Evolutionary conservation across 2,797 vertebrate genomes (phyloP).

Genomic region (Heliangelus exortis): DNA sequence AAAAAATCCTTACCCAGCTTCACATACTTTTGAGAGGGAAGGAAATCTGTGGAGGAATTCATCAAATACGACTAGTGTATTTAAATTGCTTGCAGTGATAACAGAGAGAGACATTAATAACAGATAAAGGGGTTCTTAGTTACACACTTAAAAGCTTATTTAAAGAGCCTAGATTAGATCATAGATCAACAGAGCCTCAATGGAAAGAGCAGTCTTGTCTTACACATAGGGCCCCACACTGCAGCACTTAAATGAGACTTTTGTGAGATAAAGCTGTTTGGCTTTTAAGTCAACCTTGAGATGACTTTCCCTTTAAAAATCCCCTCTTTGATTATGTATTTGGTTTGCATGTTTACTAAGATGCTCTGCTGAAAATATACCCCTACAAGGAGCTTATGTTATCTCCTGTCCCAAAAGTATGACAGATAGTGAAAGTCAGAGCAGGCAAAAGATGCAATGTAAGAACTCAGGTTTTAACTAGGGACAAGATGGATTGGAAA

Average conservation of each 20-base stretch:
- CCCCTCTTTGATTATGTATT: slow-evolving; percentile 45
- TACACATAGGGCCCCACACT: neutral
- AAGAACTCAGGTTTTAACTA: slow-evolving; percentile 10
- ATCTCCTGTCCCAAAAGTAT: neutral
- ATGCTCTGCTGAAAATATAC: slow-evolving; percentile 62
- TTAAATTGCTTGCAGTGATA: slow-evolving; percentile 69
- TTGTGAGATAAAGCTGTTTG: slow-evolving; percentile 69
- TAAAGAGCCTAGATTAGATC: slow-evolving; percentile 65
- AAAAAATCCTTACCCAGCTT: neutral
- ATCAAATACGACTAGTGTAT: slow-evolving; percentile 57
- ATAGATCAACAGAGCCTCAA: slow-evolving; percentile 56
- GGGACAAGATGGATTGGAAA: neutral
- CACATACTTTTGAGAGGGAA: slow-evolving; percentile 20
- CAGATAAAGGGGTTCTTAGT: slow-evolving; percentile 56
- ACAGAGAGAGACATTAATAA: slow-evolving; percentile 63
- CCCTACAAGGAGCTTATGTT: slow-evolving; percentile 40
- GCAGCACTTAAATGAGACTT: slow-evolving; percentile 14
- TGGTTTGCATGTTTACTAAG: slow-evolving; percentile 61
- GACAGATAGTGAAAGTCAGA: slow-evolving; percentile 22
- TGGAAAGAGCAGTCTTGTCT: slow-evolving; percentile 48
- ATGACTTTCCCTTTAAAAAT: slow-evolving; percentile 67
- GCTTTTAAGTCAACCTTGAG: slow-evolving; percentile 71
- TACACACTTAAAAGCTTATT: slow-evolving; percentile 68
- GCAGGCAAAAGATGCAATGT: neutral
- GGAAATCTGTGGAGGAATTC: slow-evolving; percentile 60